Evolutionary conservation across 2,113 vertebrate species (phyloP).

Genomic region (Platichthys flesus): DNA sequence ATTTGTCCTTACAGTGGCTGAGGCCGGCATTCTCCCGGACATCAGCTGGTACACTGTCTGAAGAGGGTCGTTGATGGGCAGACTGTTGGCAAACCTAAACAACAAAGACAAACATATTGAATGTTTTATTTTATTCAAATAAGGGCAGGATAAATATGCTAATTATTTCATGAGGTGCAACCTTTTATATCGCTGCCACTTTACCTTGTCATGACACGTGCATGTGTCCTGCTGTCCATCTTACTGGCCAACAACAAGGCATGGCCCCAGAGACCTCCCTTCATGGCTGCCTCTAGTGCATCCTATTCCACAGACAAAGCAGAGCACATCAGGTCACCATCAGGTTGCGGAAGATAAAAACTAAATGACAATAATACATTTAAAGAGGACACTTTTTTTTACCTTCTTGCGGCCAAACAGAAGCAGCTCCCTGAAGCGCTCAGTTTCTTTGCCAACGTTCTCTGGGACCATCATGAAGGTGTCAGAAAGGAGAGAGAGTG

Average conservation of each 20-base stretch:
- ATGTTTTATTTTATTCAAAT: background rate
- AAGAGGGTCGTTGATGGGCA: slow-evolving; percentile 97
- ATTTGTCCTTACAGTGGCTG: slow-evolving; percentile 87
- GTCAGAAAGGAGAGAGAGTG: slow-evolving; percentile 91
- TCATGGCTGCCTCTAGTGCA: slow-evolving; percentile 97
- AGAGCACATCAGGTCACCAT: background rate
- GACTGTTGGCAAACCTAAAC: slow-evolving; percentile 96
- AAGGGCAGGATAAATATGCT: background rate
- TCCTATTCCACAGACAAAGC: slow-evolving; percentile 81
- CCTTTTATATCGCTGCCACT: background rate
- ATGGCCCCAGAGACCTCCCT: slow-evolving; percentile 95
- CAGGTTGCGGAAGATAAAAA: background rate
- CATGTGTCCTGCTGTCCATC: slow-evolving; percentile 97
- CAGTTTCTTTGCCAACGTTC: slow-evolving; percentile 89
- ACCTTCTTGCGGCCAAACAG: slow-evolving; percentile 97
- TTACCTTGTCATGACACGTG: slow-evolving; percentile 97
- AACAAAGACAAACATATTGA: slow-evolving; percentile 13
- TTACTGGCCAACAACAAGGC: slow-evolving; percentile 96
- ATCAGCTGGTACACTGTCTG: slow-evolving; percentile 99
- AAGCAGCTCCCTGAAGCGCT: slow-evolving; percentile 94
- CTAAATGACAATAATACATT: background rate
- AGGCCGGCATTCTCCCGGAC: slow-evolving; percentile 98
- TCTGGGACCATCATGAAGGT: slow-evolving; percentile 82
- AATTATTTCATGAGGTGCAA: background rate
- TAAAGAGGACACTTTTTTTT: background rate